A percentile compares a stretch with the other conserved stretches of the same genome.
Conservation (phyloP, 2,888 invertebrate genomes). For the Dascillus cervinus region DNA sequence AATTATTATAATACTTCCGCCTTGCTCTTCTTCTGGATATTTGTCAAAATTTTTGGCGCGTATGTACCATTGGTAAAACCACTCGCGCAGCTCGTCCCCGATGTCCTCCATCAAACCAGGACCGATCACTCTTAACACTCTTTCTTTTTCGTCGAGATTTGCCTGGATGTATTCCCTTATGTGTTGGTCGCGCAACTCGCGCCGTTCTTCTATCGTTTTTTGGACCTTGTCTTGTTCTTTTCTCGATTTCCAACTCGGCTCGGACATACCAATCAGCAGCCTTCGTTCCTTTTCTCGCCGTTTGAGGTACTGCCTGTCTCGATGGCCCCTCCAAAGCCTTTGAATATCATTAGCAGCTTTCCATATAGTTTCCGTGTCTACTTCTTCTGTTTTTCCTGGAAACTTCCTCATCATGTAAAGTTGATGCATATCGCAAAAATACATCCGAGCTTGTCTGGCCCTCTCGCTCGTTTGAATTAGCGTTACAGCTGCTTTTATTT, state of each 20-base stretch:
- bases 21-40: slow-evolving; percentile 63
- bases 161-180: slow-evolving; percentile 43
- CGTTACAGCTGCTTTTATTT: slow-evolving; percentile 28
- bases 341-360: slow-evolving; percentile 39
- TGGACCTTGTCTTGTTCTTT: slow-evolving; percentile 44
- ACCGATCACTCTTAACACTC: slow-evolving; percentile 45
- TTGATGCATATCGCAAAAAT: slow-evolving; percentile 23
- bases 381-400: slow-evolving; percentile 3
- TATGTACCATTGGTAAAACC: slow-evolving; percentile 63
- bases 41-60: slow-evolving; percentile 56
- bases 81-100: slow-evolving; percentile 65
- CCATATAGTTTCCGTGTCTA: slow-evolving; percentile 9
- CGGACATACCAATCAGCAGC: slow-evolving; percentile 48
- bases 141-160: slow-evolving; percentile 45
- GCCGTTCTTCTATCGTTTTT: slow-evolving; percentile 43
- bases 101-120: slow-evolving; percentile 65
- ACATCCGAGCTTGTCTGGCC: slow-evolving; percentile 37
- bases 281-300: slow-evolving; percentile 41
- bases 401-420: slow-evolving; percentile 5
- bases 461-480: slow-evolving; percentile 45
- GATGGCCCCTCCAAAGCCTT: slow-evolving; percentile 43
- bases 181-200: slow-evolving; percentile 43
- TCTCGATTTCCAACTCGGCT: slow-evolving; percentile 44
- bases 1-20: slow-evolving; percentile 56
- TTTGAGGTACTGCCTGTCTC: slow-evolving; percentile 40